Base-by-base conservation (phyloP, 1,140 invertebrate genomes). In the Scaptomyza hsui region DNA sequence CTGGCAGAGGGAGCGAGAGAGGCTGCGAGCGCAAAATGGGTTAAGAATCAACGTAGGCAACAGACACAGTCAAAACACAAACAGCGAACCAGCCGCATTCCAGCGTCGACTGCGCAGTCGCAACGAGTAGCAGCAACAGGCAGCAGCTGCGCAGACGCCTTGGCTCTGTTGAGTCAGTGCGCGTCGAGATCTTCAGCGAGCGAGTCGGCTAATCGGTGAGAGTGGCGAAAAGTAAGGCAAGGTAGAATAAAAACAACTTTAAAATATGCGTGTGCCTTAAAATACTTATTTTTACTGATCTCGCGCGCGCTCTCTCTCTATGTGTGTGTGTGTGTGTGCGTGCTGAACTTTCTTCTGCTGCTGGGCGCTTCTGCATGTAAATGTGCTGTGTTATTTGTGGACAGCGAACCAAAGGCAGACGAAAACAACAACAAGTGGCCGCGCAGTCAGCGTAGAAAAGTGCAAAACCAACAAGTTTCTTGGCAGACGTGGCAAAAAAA, bases 271-370 rank as follows among this genome's bases (percentile, higher is more conserved):
- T 52, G 37, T 63, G 52, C 37, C 41, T 26, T 63, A 21, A 52
- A 19, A 52, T 48, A 72, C 29, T 60, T 53, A 61, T 56, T 59
- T 49, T 44, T 64, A 49, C 45, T 65, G 19, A 41, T 44, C 44
- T 44, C 10, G 32, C 32, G 3, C 41, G 7, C 3, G 7, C 4
- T 26, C 21, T 9, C 26, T 35, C 56, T 24, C 44, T 44, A 29
- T 47, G 51, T 45, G 41, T 47, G 12, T 48, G 41, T 47, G 12
- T 48, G 21, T 42, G 42, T 52, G 42, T 77, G 52, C 62, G 48
- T 52, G 39, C 64, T 69, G 61, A 81, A 86, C 83, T 86, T 88
- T 88, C 82, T 75, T 88, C 49, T 13, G 35, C 64, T 67, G 63
- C 70, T 78, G 69, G 61, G 42, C 9, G 45, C 56, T 41, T 24